Percentiles rank a stretch among this genome's conserved stretches.
Conservation (phyloP, 2,113 vertebrate genomes). For the Lates calcarifer region DNA sequence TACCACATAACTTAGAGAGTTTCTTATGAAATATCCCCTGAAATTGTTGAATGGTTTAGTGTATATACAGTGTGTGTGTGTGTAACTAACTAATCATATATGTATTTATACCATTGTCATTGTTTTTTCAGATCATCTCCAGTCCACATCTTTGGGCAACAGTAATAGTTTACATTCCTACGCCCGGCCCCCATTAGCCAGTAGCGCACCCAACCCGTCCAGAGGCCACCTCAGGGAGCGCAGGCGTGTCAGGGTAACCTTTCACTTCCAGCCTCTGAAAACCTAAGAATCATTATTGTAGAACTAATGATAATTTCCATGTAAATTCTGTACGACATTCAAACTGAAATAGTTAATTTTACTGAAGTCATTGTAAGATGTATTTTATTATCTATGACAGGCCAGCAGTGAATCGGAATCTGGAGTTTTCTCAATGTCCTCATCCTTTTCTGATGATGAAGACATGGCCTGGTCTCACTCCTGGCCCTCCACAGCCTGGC, state of each 20-base stretch:
- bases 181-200: conserved; percentile 93
- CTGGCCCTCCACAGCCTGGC: conserved; percentile 97
- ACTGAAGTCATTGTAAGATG: conserved; percentile 2
- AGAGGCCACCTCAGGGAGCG: conserved; percentile 92
- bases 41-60: neutral
- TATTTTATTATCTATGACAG: conserved; percentile 75
- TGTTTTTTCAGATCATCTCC: conserved; percentile 93
- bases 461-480: conserved; percentile 99
- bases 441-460: conserved; percentile 98
- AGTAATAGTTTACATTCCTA: conserved; percentile 99
- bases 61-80: neutral
- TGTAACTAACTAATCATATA: neutral
- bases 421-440: conserved; percentile 97
- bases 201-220: conserved; percentile 86
- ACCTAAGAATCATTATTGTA: neutral
- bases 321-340: neutral
- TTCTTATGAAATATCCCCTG: neutral
- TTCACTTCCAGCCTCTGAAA: conserved; percentile 4
- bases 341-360: neutral
- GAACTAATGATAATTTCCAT: neutral
- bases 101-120: conserved; percentile 11
- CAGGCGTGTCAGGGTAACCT: conserved; percentile 83
- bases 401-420: conserved; percentile 96
- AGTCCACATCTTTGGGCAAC: conserved; percentile 96
- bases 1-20: neutral